Evolutionary conservation across 2,888 invertebrate species (phyloP), one percentile per base, ranked within the genome.

Genomic region (Caenorhabditis macrosperma): DNA sequence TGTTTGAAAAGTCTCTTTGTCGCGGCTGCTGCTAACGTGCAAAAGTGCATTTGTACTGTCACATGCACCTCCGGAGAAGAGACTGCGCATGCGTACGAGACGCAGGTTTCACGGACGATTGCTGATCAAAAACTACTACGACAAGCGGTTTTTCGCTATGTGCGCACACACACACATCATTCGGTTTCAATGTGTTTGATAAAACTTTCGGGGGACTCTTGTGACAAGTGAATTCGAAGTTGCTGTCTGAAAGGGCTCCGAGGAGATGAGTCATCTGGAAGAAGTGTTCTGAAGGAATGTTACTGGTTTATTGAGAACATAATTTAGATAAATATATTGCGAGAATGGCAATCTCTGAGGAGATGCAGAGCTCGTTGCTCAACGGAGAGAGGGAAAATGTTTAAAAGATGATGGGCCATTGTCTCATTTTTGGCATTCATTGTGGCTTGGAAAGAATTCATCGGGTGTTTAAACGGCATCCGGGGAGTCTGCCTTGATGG

Each of bases 21-120:
- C 54, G 38, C 35, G 41, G 48, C 22, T n/a, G n/a, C 64, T 55
- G 68, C 57, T 48, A 68, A 68, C 61, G 61, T 61, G 71, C 63
- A 63, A 72, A 72, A 72, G 71, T 72, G 63, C 71, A 48, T 35
- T 17, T 55, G 71, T 72, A 72, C 71, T 72, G 71, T 72, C 52
- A 48, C 52, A 68, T 68, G 57, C 54, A 30, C 50, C 46, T 52
- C 38, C 50, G 20, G n/a, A 7, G 12, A 22, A 71, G 52, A 61
- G 69, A 61, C 61, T 30, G 41, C 33, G 20, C n/a, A 6, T 24
- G 20, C 15, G n/a, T 12, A 12, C 38, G 60, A 69, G 54, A 61
- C 44, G 44, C 44, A 44, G 44, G 10, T 26, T 33, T 22, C 50
- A 24, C 35, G 55, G 28, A 7, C 44, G 28, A 44, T 71, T 52